Evolutionary conservation across 2,113 vertebrate species (phyloP), one percentile per base, ranked within the genome.

Genomic region (Pluvianellus socialis): DNA sequence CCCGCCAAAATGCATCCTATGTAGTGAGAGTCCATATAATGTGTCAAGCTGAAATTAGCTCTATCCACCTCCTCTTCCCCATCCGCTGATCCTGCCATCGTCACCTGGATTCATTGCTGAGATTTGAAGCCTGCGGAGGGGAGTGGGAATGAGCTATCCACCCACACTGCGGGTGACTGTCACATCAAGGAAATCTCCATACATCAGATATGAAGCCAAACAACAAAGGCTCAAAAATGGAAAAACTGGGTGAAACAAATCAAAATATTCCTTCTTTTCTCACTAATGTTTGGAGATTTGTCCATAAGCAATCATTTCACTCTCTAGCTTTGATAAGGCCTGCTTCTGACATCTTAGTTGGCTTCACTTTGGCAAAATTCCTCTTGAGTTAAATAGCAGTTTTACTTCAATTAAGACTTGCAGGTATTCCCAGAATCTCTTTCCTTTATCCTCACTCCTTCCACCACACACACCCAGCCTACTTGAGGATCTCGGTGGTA

Each of bases 101-200:
- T 91, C 70, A 93, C 85, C 87, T 87, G 84, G 47, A 84, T 61
- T 79, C 73, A 76, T 23, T 53, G 58, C 71, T 93, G 90, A 82
- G 62, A 70, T 88, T 20, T 90, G 40, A 90, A 94, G 79, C 50
- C 79, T 73, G 79, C 33, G 73, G 62, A 90, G 58, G 58, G 45
- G 74, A 90, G 85, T 68, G 92, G 91, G 81, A 70, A 88, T 0
- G 26, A 94, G 44, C 66, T 94, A 53, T 84, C 75, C 30, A 27
- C 72, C 68, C 90, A 76, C 92, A 62, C 87, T 40, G 90, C 3
- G 5, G 66, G 77, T 72, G 86, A 88, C 92, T 94, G 90, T 96
- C 92, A 88, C 66, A 88, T 94, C 92, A 86, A 93, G 91, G 67
- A 76, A 65, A 61, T 88, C 71, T 90, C 82, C 58, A 53, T 90